phyloP scores from a whole-genome alignment of 2,797 vertebrate species.

The Potorous gilbertii region DNA sequence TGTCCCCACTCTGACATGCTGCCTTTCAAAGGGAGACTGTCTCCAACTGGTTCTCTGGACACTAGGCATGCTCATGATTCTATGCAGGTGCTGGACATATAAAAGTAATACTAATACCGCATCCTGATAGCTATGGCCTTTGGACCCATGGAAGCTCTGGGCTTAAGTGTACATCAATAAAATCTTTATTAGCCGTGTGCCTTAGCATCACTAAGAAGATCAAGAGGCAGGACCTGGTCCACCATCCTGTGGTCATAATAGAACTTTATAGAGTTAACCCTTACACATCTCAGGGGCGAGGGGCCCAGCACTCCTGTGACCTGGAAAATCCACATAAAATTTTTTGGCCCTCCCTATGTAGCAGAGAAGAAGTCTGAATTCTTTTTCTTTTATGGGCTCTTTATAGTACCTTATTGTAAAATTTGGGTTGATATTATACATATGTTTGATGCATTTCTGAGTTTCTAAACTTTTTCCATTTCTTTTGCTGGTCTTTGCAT shows the following conservation, averaged over 20 bases:
- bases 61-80: background rate
- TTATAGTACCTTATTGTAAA: background rate
- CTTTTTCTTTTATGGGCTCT: background rate
- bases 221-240: background rate
- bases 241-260: background rate
- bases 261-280: background rate
- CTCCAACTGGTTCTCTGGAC: background rate
- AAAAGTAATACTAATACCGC: background rate
- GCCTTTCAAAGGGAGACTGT: background rate
- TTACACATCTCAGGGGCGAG: background rate
- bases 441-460: background rate
- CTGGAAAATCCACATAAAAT: background rate
- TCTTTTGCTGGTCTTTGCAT: background rate
- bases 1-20: background rate
- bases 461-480: background rate
- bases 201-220: background rate
- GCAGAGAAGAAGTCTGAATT: background rate
- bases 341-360: background rate
- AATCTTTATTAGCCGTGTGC: background rate
- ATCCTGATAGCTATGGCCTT: background rate
- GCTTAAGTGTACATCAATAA: background rate
- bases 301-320: background rate
- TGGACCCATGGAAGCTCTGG: background rate
- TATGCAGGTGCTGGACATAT: background rate
- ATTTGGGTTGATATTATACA: background rate